Conservation (phyloP, 2,888 invertebrate genomes). For the Torymus aiolomorphi region DNA sequence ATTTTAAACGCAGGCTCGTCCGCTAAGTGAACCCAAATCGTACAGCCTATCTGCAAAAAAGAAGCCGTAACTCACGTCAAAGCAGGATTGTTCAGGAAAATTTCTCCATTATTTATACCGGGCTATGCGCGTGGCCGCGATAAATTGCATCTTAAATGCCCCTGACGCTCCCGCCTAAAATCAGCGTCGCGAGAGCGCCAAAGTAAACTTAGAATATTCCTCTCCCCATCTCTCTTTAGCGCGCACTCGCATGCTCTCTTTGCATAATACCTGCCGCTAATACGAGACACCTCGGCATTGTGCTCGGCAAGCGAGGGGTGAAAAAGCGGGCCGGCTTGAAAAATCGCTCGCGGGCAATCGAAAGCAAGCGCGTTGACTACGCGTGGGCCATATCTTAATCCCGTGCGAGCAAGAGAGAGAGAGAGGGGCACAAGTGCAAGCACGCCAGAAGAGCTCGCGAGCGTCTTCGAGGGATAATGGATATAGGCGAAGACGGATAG, state of each 20-base stretch:
- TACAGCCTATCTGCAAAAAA: background rate
- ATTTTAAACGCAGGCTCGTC: too few species aligned
- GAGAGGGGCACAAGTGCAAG: background rate
- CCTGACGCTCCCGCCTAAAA: slow-evolving; percentile 4
- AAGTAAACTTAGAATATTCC: slow-evolving; percentile 50
- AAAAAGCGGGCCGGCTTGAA: too few species aligned
- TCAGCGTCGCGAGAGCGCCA: slow-evolving; percentile 30
- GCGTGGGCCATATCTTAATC: slow-evolving; percentile 22
- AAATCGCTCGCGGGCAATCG: slow-evolving; percentile 39
- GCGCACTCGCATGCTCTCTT: too few species aligned
- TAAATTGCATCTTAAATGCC: slow-evolving; percentile 53
- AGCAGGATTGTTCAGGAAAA: slow-evolving; percentile 38
- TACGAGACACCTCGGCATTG: too few species aligned
- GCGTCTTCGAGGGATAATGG: slow-evolving; percentile 55
- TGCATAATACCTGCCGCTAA: too few species aligned
- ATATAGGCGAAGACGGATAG: too few species aligned
- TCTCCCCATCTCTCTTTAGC: too few species aligned
- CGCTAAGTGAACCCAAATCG: too few species aligned
- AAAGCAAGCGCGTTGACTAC: slow-evolving; percentile 30
- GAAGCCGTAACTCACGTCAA: slow-evolving; percentile 24
- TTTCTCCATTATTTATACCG: slow-evolving; percentile 37
- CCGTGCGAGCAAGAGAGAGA: slow-evolving; percentile 17
- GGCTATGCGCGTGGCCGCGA: background rate
- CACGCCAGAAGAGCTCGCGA: slow-evolving; percentile 37
- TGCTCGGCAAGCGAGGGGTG: too few species aligned